phyloP scores from a whole-genome alignment of 2,113 vertebrate species.

The Gallinago undulata region DNA sequence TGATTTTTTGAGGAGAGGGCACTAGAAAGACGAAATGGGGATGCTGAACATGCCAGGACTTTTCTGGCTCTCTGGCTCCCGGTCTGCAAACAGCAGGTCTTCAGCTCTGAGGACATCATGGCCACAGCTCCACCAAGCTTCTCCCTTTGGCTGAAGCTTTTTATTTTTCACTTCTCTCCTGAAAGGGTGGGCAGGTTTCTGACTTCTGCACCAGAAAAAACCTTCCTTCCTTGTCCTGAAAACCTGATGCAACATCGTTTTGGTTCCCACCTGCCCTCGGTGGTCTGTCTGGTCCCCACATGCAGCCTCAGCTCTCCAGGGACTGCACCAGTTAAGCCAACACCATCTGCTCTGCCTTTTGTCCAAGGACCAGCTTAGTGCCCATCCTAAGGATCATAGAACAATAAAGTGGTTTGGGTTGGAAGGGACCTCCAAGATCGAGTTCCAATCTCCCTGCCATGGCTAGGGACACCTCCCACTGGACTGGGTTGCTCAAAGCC shows the following conservation, averaged over 20 bases:
- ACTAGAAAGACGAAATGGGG: not conserved
- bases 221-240: not conserved
- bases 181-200: not conserved
- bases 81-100: not conserved
- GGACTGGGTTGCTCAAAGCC: too few species aligned
- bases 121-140: not conserved
- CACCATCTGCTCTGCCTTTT: not conserved
- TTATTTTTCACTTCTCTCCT: not conserved
- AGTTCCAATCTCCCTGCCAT: too few species aligned
- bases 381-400: not conserved
- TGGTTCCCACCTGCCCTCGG: not conserved
- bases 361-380: not conserved
- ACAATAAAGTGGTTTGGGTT: too few species aligned
- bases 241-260: not conserved
- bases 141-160: not conserved
- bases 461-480: too few species aligned
- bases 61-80: not conserved
- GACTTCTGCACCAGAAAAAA: not conserved
- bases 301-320: not conserved
- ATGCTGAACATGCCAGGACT: not conserved
- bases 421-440: too few species aligned
- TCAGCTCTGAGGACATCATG: fast-evolving
- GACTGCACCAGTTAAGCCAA: not conserved
- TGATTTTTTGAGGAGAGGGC: not conserved
- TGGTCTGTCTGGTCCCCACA: fast-evolving